A percentile compares a stretch with the other conserved stretches of the same genome.
Evolutionary conservation across 2,888 invertebrate species (phyloP).

Genomic region (Phaedon cochleariae): DNA sequence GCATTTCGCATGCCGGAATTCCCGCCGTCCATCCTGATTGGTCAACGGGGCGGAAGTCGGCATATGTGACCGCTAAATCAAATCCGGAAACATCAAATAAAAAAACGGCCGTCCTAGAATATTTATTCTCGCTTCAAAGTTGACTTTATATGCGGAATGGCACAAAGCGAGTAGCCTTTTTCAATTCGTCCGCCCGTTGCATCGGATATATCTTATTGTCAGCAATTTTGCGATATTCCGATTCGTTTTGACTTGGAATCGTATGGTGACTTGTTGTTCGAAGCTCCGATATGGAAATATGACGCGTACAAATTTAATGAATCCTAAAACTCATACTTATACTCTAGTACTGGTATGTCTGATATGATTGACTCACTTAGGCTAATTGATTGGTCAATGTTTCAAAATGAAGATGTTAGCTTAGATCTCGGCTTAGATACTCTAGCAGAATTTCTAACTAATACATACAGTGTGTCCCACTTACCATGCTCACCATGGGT

Average conservation of each 20-base stretch:
- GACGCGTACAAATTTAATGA: too few relatives aligned
- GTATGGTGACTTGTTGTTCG: too few relatives aligned
- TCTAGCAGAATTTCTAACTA: too few relatives aligned
- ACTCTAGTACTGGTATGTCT: too few relatives aligned
- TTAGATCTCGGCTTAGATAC: too few relatives aligned
- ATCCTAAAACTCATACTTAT: too few relatives aligned
- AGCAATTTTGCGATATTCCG: conserved; percentile 11
- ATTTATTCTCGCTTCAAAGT: conserved; percentile 32
- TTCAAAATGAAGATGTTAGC: too few relatives aligned
- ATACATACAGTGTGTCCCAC: too few relatives aligned
- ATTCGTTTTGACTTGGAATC: conserved; percentile 1
- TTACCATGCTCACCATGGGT: too few relatives aligned
- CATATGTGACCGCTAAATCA: conserved; percentile 49
- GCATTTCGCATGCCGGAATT: conserved; percentile 32
- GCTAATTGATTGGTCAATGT: too few relatives aligned
- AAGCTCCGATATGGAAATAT: too few relatives aligned
- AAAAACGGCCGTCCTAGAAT: conserved; percentile 29
- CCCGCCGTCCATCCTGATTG: conserved; percentile 45
- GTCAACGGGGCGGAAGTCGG: conserved; percentile 52
- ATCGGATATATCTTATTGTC: conserved; percentile 4
- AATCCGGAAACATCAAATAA: conserved; percentile 41
- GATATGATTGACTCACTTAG: too few relatives aligned
- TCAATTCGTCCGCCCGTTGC: not conserved
- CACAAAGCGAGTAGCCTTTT: conserved; percentile 8
- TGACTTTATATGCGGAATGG: conserved; percentile 17